Base-by-base conservation (phyloP, 2,113 vertebrate species). In the Drymodes brunneopygia region DNA sequence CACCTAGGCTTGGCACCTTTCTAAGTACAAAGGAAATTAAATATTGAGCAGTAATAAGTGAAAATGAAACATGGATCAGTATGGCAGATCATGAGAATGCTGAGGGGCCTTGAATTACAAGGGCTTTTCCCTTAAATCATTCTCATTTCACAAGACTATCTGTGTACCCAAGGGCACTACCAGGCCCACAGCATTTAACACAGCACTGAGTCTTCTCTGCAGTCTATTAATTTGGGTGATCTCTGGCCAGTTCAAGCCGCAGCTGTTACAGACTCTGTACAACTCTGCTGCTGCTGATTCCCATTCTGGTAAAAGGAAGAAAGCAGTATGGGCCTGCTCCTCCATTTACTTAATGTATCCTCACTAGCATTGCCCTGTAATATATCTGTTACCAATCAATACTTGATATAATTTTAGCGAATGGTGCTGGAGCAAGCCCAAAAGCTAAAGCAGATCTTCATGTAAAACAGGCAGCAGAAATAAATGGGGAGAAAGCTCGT, bases 271-370 rank as follows among this genome's bases (percentile, higher is more conserved):
- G 66, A 79, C 29, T 31, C 66, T 85, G 12, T 70, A 88, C 24
- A 19, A 25, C 27, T 84, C n/a, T 82, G 33, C 16, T 20, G 8
- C 3, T 61, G 40, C 3, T 75, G 36, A n/a, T 19, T 38, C 13
- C 21, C 44, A 28, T 95, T 77, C 77, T 66, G 31, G 64, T n/a
- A 81, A 91, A 90, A 88, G 51, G 21, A 78, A 53, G 9, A 20
- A 73, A 42, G 23, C 6, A 61, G 33, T 4, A 29, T 20, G n/a
- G 57, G 6, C 28, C 50, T 36, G 24, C 24, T 77, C 10, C 51
- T 91, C 88, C 61, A 53, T 81, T 96, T 94, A 61, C 45, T 81
- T 87, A 53, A 77, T 83, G 60, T 47, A 91, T 77, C 47, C 66
- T 93, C 62, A 35, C 12, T 35, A 79, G 12, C 47, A n/a, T 19